These are phyloP conservation scores for Bos taurus DNA, from an alignment of 2,113 vertebrate genomes.

Conservation along the genomic window ARS-UCD2.0 NC_037357.1:81409001-81409500, in stretches of 20 bases:
- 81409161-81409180: neutral
- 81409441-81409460: neutral
- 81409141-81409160: neutral
- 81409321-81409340: neutral
- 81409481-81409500: neutral
- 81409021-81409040: neutral
- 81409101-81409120: neutral
- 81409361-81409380: neutral
- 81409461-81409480: neutral
- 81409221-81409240: neutral
- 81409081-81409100: neutral
- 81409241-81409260: neutral
- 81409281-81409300: neutral
- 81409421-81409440: neutral
- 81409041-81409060: neutral
- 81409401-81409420: neutral
- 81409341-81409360: neutral
- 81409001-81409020: neutral
- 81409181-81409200: neutral
- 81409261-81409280: neutral
- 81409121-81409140: neutral
- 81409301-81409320: neutral
- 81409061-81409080: neutral
- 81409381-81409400: neutral
- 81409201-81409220: neutral